Evolutionary conservation across 1,140 invertebrate genomes (phyloP), one percentile per base, ranked within the genome.

Genomic region (Venturia canescens): DNA sequence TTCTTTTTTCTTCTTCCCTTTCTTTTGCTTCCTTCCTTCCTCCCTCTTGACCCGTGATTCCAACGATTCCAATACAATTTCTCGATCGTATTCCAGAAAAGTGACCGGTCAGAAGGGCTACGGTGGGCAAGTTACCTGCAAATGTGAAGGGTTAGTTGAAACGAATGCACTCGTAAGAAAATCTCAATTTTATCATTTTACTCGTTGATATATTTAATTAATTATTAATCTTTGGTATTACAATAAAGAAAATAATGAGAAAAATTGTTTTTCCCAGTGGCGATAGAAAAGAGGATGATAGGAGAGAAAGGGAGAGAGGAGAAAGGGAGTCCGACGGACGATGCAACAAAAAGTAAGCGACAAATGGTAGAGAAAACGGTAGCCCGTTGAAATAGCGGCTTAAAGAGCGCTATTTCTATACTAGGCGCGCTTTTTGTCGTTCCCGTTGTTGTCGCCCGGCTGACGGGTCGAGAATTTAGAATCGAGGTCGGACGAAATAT

Each of bases 71-170:
- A n/a, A n/a, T n/a, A 31, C 6, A 53, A n/a, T 80, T 1, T 53
- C n/a, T 72, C 29, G 34, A 21, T 34, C 69, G 53, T 18, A 21
- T 72, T 72, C 53, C 29, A 88, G 87, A 67, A 87, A 87, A 83
- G 80, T 87, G 18, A 87, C 79, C 27, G 60, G 67, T 23, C 87
- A 87, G 63, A 88, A 87, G 34, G 85, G 84, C 9, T 88, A 88
- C 27, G 11, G 83, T 15, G 87, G 86, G 29, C 86, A 88, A 70
- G 86, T 87, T 29, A 88, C 87, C 13, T 88, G 87, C 75, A 84
- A 84, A 82, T 88, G 87, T 63, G 83, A 85, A 2, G 82, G 84
- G 87, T 88, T 63, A 85, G 87, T 83, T 44, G 44, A 0, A 75
- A 38, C 3, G 11, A 44, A 70, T 26, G 26, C 15, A 70, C n/a